Conservation (phyloP, 2,113 vertebrate species). For the Bubalus kerabau region DNA sequence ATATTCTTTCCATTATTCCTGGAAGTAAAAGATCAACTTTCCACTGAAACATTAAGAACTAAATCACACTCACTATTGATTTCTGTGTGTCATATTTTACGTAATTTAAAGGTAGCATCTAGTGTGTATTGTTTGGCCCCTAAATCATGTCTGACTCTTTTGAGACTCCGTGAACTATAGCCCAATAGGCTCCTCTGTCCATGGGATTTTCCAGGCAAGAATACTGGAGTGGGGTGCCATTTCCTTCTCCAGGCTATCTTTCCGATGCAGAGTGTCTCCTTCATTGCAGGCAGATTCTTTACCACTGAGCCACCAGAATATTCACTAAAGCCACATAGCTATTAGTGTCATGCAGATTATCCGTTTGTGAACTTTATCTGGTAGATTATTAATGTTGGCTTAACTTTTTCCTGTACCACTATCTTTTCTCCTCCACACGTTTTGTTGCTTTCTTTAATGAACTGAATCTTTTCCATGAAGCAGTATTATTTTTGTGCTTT, state of each 20-base stretch:
- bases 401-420: background rate
- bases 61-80: background rate
- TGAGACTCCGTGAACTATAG: background rate
- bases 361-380: background rate
- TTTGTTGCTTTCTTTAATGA: background rate
- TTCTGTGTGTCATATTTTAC: background rate
- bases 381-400: background rate
- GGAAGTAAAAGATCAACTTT: background rate
- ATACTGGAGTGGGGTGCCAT: background rate
- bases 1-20: background rate
- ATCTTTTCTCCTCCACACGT: background rate
- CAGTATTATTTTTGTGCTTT: conserved; percentile 8
- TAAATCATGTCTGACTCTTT: background rate
- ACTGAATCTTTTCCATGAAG: background rate
- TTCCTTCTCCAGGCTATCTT: background rate
- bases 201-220: background rate
- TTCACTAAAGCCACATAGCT: background rate
- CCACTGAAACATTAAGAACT: background rate
- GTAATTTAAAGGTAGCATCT: background rate
- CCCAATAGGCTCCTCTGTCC: background rate
- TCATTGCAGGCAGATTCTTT: background rate
- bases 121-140: background rate
- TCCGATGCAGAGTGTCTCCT: background rate
- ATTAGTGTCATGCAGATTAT: background rate
- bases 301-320: background rate